These are phyloP conservation scores for Archilochus colubris DNA, from an alignment of 2,113 vertebrate species.

Conservation along the genomic window DNA sequence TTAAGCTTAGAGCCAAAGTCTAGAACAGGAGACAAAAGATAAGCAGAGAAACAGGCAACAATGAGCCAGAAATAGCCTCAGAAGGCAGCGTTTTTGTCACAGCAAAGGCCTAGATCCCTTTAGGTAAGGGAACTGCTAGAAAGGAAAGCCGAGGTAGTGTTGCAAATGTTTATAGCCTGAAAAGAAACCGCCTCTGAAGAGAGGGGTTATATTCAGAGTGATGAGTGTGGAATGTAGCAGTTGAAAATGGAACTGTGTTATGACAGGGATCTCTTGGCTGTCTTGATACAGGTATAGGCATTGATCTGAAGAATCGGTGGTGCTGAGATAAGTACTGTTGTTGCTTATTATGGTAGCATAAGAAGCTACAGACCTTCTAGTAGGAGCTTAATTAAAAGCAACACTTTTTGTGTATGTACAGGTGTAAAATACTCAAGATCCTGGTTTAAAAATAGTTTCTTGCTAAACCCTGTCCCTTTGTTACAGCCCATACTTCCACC, in stretches of 20 bases:
- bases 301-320: background rate
- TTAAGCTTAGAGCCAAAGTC: background rate
- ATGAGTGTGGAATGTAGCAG: background rate
- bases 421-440: background rate
- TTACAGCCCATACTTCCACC: background rate
- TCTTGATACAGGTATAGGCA: background rate
- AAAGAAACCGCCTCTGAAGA: background rate
- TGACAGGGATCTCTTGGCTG: background rate
- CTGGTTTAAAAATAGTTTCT: background rate
- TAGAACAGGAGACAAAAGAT: background rate
- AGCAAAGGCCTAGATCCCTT: background rate
- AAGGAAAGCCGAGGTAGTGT: background rate
- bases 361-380: background rate
- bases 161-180: background rate
- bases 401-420: background rate
- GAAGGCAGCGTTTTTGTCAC: background rate
- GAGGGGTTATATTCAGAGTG: background rate
- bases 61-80: background rate
- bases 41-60: background rate
- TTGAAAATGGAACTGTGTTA: background rate
- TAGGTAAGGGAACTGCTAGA: background rate
- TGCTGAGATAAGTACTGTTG: background rate
- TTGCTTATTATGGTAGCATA: background rate
- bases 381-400: background rate
- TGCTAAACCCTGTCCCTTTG: background rate